These are phyloP conservation scores for Channallabes apus DNA, from an alignment of 2,797 vertebrate genomes.

Conservation along the genomic window DNA sequence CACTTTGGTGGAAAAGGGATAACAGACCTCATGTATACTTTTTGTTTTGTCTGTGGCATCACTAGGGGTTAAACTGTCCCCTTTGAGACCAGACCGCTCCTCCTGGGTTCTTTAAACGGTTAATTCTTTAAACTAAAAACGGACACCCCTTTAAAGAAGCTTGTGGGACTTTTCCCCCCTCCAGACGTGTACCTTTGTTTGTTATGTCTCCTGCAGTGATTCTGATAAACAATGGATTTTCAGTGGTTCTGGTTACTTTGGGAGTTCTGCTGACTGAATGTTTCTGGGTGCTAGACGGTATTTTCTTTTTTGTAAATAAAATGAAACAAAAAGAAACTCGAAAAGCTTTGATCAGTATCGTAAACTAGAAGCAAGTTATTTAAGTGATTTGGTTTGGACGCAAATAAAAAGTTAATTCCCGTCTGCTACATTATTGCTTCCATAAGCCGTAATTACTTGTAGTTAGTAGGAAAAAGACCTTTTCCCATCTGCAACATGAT, in stretches of 20 bases:
- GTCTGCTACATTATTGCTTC: neutral
- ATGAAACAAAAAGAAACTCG: neutral
- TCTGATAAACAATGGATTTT: neutral
- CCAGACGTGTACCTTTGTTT: neutral
- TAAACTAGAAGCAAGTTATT: neutral
- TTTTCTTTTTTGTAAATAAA: neutral
- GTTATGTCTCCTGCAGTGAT: neutral
- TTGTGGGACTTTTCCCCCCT: neutral
- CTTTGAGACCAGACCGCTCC: neutral
- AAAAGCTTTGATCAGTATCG: neutral
- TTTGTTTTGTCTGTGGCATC: neutral
- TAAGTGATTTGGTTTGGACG: neutral
- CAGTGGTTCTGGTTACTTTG: neutral
- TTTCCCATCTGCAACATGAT: neutral
- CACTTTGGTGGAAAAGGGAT: no score
- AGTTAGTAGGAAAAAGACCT: neutral
- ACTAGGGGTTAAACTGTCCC: neutral
- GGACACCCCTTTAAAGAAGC: neutral
- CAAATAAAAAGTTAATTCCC: neutral
- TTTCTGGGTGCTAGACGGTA: neutral
- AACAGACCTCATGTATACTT: neutral
- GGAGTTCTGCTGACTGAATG: neutral
- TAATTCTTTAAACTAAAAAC: neutral
- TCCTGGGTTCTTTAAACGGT: neutral
- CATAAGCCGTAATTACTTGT: neutral